A percentile compares a stretch with the other conserved stretches of the same genome.
Conservation (phyloP, 53 echinoderm and acorn worm species). For the Holothuria scabra region DNA sequence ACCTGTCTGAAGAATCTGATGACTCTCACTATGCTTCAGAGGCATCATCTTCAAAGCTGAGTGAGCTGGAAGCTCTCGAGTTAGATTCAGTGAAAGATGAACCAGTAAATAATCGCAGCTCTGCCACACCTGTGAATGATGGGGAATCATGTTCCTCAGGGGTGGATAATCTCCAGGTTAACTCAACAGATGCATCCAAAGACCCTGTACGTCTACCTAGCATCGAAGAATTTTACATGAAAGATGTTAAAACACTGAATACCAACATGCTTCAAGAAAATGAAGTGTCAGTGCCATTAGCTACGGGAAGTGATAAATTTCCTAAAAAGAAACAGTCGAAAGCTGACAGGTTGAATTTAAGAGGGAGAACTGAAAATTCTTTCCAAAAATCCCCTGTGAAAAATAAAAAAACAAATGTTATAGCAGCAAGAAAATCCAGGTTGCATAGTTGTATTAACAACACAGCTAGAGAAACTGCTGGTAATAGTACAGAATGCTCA, state of each 20-base stretch:
- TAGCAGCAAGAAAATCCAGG: slow-evolving; percentile 83
- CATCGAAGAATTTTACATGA: slow-evolving; percentile 96
- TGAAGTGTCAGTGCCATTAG: slow-evolving; percentile 47
- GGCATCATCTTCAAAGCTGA: slow-evolving; percentile 94
- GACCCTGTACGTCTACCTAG: slow-evolving; percentile 77
- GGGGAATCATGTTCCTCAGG: not conserved
- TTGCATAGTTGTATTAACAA: slow-evolving; percentile 16
- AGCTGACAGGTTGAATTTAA: slow-evolving; percentile 42
- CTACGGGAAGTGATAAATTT: slow-evolving; percentile 83
- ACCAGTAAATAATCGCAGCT: slow-evolving; percentile 57
- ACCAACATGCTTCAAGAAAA: slow-evolving; percentile 95
- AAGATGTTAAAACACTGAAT: slow-evolving; percentile 95
- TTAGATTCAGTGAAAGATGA: slow-evolving; percentile 93
- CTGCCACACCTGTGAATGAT: not conserved
- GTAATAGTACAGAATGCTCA: slow-evolving; percentile 27
- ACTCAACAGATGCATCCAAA: slow-evolving; percentile 40
- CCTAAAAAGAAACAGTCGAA: slow-evolving; percentile 74
- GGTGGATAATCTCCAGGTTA: slow-evolving; percentile 2
- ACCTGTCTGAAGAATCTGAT: slow-evolving; percentile 90
- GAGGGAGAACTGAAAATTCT: slow-evolving; percentile 73
- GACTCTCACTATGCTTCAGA: slow-evolving; percentile 96
- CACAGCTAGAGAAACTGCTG: slow-evolving; percentile 1
- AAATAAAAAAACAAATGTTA: slow-evolving; percentile 87
- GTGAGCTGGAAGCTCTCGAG: slow-evolving; percentile 90
- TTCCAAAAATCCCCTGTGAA: slow-evolving; percentile 66